Conservation (phyloP, 2,888 invertebrate genomes). For the Parasteatoda lunata region DNA sequence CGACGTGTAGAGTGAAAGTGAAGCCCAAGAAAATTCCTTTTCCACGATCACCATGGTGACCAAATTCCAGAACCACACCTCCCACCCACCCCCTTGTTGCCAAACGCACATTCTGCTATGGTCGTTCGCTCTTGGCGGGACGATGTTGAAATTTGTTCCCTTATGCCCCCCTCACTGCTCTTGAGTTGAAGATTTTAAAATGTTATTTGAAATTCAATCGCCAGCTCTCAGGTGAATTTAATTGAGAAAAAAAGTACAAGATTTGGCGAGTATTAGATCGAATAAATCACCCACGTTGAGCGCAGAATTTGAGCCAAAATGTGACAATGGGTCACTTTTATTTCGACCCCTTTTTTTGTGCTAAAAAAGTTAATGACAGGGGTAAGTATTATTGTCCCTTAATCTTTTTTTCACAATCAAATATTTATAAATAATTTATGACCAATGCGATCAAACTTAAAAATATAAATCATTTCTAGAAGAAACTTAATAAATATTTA, state of each 20-base stretch:
- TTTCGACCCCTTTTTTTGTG: constrained; percentile 22
- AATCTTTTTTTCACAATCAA: background rate
- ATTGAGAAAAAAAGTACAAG: background rate
- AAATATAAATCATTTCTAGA: background rate
- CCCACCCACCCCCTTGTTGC: constrained; percentile 17
- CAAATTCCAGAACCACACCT: constrained; percentile 44
- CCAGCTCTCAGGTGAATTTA: background rate
- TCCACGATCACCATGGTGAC: constrained; percentile 43
- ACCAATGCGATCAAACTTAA: background rate
- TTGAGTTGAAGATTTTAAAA: constrained; percentile 4
- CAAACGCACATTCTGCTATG: constrained; percentile 35
- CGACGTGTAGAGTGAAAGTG: constrained; percentile 30
- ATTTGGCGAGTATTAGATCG: too few species aligned
- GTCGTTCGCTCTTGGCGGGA: constrained; percentile 45
- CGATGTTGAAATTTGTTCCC: constrained; percentile 26
- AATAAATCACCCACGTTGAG: background rate
- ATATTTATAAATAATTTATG: background rate
- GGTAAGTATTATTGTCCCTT: constrained; percentile 27
- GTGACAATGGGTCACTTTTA: constrained; percentile 16
- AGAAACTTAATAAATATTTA: too few species aligned
- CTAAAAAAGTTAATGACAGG: constrained; percentile 41
- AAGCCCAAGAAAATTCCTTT: constrained; percentile 57
- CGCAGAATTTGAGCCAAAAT: constrained; percentile 1
- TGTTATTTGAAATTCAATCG: constrained; percentile 21
- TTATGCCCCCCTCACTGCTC: background rate